phyloP scores from a whole-genome alignment of 2,797 vertebrate genomes.

The Eleutherodactylus coqui region DNA sequence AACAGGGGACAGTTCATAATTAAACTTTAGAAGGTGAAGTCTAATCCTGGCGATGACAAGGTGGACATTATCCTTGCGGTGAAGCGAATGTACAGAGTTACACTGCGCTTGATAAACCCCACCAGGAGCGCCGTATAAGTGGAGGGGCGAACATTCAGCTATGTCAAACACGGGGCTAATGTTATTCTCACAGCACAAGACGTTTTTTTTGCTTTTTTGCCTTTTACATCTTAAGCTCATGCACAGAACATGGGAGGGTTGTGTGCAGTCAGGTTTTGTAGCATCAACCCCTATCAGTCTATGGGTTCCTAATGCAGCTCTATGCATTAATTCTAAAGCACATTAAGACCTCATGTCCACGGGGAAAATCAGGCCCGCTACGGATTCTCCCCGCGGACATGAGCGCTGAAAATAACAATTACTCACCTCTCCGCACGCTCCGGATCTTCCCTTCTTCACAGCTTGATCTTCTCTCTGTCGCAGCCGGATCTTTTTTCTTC shows the following conservation, averaged over 20 bases:
- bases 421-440: too few species aligned
- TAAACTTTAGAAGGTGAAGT: slow-evolving; percentile 17
- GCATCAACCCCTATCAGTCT: not conserved
- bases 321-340: not conserved
- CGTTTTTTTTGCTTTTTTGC: not conserved
- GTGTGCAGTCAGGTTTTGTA: not conserved
- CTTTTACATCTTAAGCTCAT: not conserved
- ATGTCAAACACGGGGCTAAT: not conserved
- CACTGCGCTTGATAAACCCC: not conserved
- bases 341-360: too few species aligned
- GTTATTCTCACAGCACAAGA: not conserved
- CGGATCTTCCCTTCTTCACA: too few species aligned
- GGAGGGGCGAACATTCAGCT: not conserved
- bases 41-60: slow-evolving; percentile 15
- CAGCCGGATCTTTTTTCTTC: too few species aligned
- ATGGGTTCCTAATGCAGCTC: not conserved
- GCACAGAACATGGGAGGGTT: not conserved
- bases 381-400: too few species aligned
- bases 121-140: not conserved
- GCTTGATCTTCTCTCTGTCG: too few species aligned
- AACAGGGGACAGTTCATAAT: slow-evolving; percentile 39
- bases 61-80: slow-evolving; percentile 31
- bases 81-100: slow-evolving; percentile 12
- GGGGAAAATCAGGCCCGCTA: too few species aligned
- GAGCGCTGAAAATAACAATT: too few species aligned